These are phyloP conservation scores for Vesta saturnalis DNA, from an alignment of 2,888 invertebrate species.

Conservation along the genomic window DNA sequence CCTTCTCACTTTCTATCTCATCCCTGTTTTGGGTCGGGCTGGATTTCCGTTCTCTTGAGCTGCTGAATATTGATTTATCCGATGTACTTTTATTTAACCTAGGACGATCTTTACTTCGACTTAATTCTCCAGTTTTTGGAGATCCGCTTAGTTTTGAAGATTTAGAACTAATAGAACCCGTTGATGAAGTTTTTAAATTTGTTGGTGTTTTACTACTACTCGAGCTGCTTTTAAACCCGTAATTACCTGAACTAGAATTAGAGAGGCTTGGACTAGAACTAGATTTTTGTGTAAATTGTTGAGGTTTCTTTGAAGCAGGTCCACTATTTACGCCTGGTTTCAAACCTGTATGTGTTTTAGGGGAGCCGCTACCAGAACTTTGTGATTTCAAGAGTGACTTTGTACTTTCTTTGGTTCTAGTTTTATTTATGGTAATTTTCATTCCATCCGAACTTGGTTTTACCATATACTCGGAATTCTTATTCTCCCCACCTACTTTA, in stretches of 20 bases:
- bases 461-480: conserved; percentile 88
- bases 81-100: conserved; percentile 68
- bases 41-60: conserved; percentile 70
- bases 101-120: conserved; percentile 70
- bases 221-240: conserved; percentile 36
- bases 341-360: conserved; percentile 80
- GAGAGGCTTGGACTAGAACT: conserved; percentile 47
- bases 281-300: conserved; percentile 60
- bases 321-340: conserved; percentile 88
- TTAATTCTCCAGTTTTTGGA: conserved; percentile 70
- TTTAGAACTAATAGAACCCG: conserved; percentile 30
- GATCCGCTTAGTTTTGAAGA: conserved; percentile 67
- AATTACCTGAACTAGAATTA: conserved; percentile 36
- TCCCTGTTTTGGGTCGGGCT: conserved; percentile 74
- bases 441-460: conserved; percentile 90
- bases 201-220: conserved; percentile 53
- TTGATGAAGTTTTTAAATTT: conserved; percentile 21
- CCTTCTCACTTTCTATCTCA: conserved; percentile 70
- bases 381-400: conserved; percentile 54
- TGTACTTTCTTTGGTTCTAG: conserved; percentile 77
- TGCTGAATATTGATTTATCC: conserved; percentile 74
- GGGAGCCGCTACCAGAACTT: conserved; percentile 71
- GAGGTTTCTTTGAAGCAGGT: conserved; percentile 85
- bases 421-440: conserved; percentile 92
- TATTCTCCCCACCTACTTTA: conserved; percentile 63